Percentiles rank a stretch among this genome's conserved stretches.
Conservation (phyloP, 2,888 invertebrate genomes). For the Agrotis segetum region DNA sequence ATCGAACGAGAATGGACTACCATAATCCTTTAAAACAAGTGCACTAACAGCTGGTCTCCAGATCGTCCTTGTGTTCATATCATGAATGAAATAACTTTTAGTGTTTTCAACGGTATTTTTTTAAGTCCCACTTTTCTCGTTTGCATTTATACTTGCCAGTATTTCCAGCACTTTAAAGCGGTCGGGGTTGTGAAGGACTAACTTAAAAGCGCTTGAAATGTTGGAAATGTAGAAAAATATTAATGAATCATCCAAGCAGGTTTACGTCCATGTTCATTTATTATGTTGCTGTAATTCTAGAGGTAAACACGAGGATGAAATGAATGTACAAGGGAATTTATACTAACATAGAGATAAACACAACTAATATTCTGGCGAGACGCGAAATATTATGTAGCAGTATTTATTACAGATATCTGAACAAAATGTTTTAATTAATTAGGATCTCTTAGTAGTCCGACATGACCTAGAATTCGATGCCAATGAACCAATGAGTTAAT, state of each 20-base stretch:
- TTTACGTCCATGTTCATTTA: conserved; percentile 13
- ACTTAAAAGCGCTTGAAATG: conserved; percentile 46
- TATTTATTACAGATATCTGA: conserved; percentile 26
- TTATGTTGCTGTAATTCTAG: background rate
- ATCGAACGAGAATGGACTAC: conserved; percentile 36
- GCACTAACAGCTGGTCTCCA: conserved; percentile 46
- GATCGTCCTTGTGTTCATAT: conserved; percentile 7
- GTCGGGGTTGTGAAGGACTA: conserved; percentile 50
- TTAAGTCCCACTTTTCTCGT: conserved; percentile 22
- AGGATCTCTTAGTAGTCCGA: conserved; percentile 1
- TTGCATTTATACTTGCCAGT: conserved; percentile 43
- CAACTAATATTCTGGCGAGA: conserved; percentile 12
- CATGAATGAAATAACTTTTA: conserved; percentile 41
- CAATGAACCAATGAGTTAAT: conserved; percentile 10
- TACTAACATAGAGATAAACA: background rate
- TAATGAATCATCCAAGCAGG: conserved; percentile 22
- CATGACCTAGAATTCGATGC: background rate
- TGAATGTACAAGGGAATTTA: background rate
- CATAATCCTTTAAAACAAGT: conserved; percentile 50
- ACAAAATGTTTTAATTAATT: conserved; percentile 27
- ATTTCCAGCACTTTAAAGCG: conserved; percentile 48
- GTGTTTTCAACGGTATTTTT: conserved; percentile 43
- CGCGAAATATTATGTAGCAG: conserved; percentile 14
- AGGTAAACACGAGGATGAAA: conserved; percentile 13
- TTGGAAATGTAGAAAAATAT: conserved; percentile 37